Conservation (phyloP, 2,113 vertebrate species). For the Ptilorrhoa leucosticta region DNA sequence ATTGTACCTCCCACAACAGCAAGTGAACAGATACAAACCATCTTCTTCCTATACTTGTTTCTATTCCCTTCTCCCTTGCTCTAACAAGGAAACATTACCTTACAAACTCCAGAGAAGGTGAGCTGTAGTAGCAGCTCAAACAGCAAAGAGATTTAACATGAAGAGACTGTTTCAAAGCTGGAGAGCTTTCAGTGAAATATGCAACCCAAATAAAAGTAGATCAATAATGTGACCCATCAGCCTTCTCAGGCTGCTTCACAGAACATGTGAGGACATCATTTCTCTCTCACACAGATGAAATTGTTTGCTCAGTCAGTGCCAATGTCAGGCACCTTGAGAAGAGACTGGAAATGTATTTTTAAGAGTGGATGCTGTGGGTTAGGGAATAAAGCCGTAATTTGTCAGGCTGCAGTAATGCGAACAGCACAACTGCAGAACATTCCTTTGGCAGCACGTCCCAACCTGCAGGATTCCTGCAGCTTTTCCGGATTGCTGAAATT, state of each 20-base stretch:
- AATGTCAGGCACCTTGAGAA: not conserved
- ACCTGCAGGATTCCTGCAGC: conserved; percentile 58
- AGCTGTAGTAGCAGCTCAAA: not conserved
- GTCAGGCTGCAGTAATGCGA: not conserved
- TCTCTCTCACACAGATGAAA: not conserved
- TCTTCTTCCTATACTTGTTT: not conserved
- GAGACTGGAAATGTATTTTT: not conserved
- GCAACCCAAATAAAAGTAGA: not conserved
- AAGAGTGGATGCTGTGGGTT: not conserved
- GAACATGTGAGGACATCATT: not conserved
- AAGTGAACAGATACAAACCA: not conserved
- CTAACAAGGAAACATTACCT: not conserved
- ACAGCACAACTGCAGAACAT: conserved; percentile 18
- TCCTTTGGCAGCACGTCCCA: conserved; percentile 47
- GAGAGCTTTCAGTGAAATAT: not conserved
- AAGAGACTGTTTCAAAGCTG: not conserved
- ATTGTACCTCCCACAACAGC: not conserved
- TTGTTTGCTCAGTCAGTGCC: not conserved
- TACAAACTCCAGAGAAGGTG: not conserved
- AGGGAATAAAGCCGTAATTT: not conserved
- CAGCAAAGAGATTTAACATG: not conserved
- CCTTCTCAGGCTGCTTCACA: not conserved
- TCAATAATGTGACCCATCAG: not conserved
- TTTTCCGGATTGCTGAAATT: conserved; percentile 7
- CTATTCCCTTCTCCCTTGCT: not conserved